Conservation (phyloP, 2,797 vertebrate species). For the Podarcis siculus region DNA sequence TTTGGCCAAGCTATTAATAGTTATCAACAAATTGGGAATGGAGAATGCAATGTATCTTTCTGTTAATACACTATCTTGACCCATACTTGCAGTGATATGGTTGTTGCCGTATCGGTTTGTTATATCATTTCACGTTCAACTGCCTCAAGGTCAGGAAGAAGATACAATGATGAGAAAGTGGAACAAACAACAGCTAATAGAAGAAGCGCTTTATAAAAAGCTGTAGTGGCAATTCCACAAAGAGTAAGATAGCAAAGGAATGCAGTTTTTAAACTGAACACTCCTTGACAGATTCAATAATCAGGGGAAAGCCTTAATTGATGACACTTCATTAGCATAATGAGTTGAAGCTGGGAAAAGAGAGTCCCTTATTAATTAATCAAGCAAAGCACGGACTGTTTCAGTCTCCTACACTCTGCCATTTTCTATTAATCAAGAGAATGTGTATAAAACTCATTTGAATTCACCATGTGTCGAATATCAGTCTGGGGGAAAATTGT, state of each 20-base stretch:
- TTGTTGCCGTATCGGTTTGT: constrained; percentile 52
- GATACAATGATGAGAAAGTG: constrained; percentile 70
- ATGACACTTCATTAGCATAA: constrained; percentile 88
- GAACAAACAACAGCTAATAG: constrained; percentile 72
- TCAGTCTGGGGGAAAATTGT: constrained; percentile 68
- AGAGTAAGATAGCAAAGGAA: constrained; percentile 72
- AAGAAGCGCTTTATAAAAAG: constrained; percentile 73
- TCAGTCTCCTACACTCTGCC: constrained; percentile 78
- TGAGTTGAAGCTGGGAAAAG: constrained; percentile 83
- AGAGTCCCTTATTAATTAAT: constrained; percentile 84
- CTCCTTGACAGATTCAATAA: constrained; percentile 85
- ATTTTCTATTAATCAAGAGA: constrained; percentile 82
- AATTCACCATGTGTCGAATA: constrained; percentile 72
- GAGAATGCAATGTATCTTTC: constrained; percentile 64
- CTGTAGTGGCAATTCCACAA: constrained; percentile 68
- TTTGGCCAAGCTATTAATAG: constrained; percentile 69
- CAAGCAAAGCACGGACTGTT: constrained; percentile 82
- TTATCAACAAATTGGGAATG: constrained; percentile 57
- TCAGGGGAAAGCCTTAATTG: constrained; percentile 85
- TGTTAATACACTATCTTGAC: constrained; percentile 63
- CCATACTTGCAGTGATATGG: constrained; percentile 25
- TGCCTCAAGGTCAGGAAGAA: constrained; percentile 76
- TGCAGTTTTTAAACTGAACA: constrained; percentile 74
- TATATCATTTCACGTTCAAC: constrained; percentile 50
- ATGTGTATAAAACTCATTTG: constrained; percentile 77